Conservation (phyloP, 2,113 vertebrate species). For the Oncorhynchus masou region DNA sequence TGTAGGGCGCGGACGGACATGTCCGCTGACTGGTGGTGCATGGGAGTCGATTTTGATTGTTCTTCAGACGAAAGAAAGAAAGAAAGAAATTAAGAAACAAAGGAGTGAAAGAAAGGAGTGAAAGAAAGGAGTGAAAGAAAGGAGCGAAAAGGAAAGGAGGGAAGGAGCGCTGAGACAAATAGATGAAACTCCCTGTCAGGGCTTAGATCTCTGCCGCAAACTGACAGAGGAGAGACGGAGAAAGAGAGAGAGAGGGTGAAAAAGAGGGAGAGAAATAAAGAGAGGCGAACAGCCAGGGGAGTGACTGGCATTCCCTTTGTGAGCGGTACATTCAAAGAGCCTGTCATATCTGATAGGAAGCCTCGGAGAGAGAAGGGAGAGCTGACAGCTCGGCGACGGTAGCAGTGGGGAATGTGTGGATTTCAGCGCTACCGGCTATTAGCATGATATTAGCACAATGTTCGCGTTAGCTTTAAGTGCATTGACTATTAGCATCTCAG, state of each 20-base stretch:
- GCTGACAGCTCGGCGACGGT: not conserved
- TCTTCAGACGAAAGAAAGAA: not conserved
- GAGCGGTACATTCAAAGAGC: constrained; percentile 41
- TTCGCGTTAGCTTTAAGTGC: not conserved
- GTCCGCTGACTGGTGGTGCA: no score
- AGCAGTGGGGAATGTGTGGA: not conserved
- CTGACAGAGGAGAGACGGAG: constrained; percentile 16
- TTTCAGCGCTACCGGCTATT: not conserved
- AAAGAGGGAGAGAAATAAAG: constrained; percentile 18
- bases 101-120: not conserved
- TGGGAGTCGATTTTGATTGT: no score
- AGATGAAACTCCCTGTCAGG: constrained; percentile 46
- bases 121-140: constrained; percentile 1
- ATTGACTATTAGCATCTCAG: not conserved
- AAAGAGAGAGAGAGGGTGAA: constrained; percentile 18
- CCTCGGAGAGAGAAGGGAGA: not conserved
- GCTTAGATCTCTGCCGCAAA: constrained; percentile 56
- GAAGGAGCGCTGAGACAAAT: constrained; percentile 28
- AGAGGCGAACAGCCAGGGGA: constrained; percentile 6
- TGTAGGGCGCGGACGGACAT: no score
- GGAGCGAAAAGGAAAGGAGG: not conserved
- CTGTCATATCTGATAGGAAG: constrained; percentile 21
- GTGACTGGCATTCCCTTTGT: constrained; percentile 49
- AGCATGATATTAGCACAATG: not conserved
- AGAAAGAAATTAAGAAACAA: not conserved